A percentile compares a stretch with the other conserved stretches of the same genome.
phyloP scores from a whole-genome alignment of 2,797 vertebrate genomes.

The Borostomias antarcticus region DNA sequence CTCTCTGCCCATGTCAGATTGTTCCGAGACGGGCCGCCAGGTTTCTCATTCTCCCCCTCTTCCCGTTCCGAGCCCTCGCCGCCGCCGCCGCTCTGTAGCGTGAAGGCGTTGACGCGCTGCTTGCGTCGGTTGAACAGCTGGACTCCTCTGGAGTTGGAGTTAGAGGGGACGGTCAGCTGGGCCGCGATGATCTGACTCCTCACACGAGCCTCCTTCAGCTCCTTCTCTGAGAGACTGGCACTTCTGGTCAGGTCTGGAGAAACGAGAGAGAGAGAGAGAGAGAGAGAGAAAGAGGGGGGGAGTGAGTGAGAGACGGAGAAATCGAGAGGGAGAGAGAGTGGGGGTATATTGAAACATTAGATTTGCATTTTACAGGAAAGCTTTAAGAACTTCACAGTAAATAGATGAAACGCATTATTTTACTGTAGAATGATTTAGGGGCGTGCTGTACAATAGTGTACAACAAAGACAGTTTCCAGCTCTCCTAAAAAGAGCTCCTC shows the following conservation, averaged over 20 bases:
- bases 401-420: neutral
- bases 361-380: neutral
- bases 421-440: constrained; percentile 6
- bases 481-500: constrained; percentile 46
- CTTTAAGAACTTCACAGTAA: neutral
- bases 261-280: neutral
- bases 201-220: constrained; percentile 89
- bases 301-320: neutral
- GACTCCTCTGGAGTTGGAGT: constrained; percentile 89
- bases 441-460: constrained; percentile 7
- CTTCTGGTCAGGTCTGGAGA: constrained; percentile 83
- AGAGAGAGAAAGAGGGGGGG: neutral
- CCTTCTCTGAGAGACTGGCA: constrained; percentile 91
- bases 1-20: constrained; percentile 73
- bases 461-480: constrained; percentile 42
- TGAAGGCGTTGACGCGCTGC: constrained; percentile 89
- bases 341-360: neutral
- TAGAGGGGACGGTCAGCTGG: constrained; percentile 89
- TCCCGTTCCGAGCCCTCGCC: constrained; percentile 49
- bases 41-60: constrained; percentile 56
- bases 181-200: constrained; percentile 90
- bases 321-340: neutral
- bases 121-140: constrained; percentile 93
- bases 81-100: constrained; percentile 74
- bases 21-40: constrained; percentile 46